Evolutionary conservation across 2,888 invertebrate species (phyloP), one percentile per base, ranked within the genome.

Genomic region (Melanostoma mellinum): DNA sequence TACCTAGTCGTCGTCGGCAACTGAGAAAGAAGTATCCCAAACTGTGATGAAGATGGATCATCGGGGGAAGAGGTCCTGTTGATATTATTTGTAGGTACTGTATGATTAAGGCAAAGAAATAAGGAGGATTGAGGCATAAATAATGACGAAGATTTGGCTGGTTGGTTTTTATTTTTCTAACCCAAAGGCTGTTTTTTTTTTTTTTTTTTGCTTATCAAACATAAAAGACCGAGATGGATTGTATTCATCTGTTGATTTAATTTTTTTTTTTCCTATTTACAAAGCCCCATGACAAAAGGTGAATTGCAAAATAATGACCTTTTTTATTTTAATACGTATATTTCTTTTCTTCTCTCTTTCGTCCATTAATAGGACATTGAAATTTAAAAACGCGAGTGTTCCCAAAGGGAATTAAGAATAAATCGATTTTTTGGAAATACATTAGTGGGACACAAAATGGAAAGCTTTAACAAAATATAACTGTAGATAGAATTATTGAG

Each of bases 31-130:
- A 44, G 63, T 71, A 44, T 74, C 44, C 44, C 42, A 38, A 46
- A 63, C 55, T 35, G 55, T 67, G 84, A 84, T 79, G 84, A 84
- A 84, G 84, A 84, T 75, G 75, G 79, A 84, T 84, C 74, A 65
- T 84, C 74, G 60, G 69, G 69, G 44, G 58, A 50, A 20, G 67
- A 36, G 77, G 58, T 73, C 58, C 73, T 82, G 63, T 82, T 69
- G 73, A 77, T 68, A 68, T 82, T 58, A 42, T 20, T 20, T 20
- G 20, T 20, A 20, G 20, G 20, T 69, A 48, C 58, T 65, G 40
- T 63, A 48, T 65, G 68, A 73, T 78, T 68, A 69, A 56, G 67
- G 50, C 61, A 33, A 71, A 52, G 44, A 60, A 38, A 73, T 58
- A 35, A 40, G n/a, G 32, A 50, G 44, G 63, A 5, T 35, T 36